phyloP scores from a whole-genome alignment of 2,888 invertebrate species.

The Trachelus stipa region DNA sequence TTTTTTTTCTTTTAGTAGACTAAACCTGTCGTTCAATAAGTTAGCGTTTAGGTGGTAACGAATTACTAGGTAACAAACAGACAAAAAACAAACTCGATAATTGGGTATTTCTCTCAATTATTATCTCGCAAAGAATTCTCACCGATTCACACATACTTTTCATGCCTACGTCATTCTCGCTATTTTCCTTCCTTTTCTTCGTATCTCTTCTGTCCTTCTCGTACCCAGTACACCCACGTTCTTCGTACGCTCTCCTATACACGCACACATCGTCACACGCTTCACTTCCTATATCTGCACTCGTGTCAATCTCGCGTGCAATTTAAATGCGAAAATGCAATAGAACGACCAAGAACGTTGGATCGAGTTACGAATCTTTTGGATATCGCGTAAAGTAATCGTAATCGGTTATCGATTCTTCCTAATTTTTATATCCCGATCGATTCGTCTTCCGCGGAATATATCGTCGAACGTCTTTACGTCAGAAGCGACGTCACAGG shows the following conservation, averaged over 20 bases:
- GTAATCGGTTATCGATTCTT: neutral
- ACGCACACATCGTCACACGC: neutral
- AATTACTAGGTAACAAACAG: slow-evolving; percentile 42
- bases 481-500: neutral
- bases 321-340: neutral
- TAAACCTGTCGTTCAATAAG: slow-evolving; percentile 1
- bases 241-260: neutral
- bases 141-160: neutral
- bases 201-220: neutral
- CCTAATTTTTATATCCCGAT: neutral
- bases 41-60: slow-evolving; percentile 37
- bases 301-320: neutral
- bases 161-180: neutral
- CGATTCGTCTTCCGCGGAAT: neutral
- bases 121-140: neutral
- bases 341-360: neutral
- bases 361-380: neutral
- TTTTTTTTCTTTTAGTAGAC: neutral
- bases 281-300: neutral
- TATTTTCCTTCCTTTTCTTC: neutral
- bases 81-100: slow-evolving; percentile 38
- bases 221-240: neutral
- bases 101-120: slow-evolving; percentile 8
- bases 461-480: neutral
- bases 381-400: neutral